These are phyloP conservation scores for Rhegmatorhina hoffmannsi DNA, from an alignment of 2,113 vertebrate species.

Conservation along the genomic window DNA sequence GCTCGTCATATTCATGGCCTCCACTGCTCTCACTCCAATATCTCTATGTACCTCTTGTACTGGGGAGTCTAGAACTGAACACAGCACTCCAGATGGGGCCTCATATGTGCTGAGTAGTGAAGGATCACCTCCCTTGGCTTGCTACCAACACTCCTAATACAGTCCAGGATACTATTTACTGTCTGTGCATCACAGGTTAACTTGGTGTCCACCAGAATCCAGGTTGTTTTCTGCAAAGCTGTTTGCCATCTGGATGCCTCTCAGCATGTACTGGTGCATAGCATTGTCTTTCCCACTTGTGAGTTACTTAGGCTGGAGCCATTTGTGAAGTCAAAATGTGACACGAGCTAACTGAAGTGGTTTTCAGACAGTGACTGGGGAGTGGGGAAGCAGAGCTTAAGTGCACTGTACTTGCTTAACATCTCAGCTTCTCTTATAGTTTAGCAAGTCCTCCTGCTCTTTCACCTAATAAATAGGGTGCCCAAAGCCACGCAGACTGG, in stretches of 20 bases:
- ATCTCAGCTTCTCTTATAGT: not conserved
- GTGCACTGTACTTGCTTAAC: not conserved
- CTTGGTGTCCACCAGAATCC: not conserved
- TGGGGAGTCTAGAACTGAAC: not conserved
- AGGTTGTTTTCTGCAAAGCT: not conserved
- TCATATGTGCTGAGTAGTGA: not conserved
- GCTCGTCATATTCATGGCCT: not conserved
- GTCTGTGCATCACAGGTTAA: not conserved
- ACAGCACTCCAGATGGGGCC: not conserved
- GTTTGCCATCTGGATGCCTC: not conserved
- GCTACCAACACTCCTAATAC: not conserved
- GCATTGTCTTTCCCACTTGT: not conserved
- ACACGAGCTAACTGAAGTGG: not conserved
- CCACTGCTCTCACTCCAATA: not conserved
- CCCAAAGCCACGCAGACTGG: not conserved
- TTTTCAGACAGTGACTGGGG: not conserved
- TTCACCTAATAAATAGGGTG: not conserved
- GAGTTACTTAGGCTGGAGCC: not conserved
- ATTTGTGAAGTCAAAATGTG: not conserved
- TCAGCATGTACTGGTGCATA: not conserved
- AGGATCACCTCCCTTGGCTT: not conserved
- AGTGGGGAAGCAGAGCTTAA: not conserved
- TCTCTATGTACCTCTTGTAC: not conserved
- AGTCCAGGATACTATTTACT: not conserved
- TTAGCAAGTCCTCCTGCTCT: not conserved